Base-by-base conservation (phyloP, 1,140 invertebrate genomes). In the Drosophila kurseongensis region DNA sequence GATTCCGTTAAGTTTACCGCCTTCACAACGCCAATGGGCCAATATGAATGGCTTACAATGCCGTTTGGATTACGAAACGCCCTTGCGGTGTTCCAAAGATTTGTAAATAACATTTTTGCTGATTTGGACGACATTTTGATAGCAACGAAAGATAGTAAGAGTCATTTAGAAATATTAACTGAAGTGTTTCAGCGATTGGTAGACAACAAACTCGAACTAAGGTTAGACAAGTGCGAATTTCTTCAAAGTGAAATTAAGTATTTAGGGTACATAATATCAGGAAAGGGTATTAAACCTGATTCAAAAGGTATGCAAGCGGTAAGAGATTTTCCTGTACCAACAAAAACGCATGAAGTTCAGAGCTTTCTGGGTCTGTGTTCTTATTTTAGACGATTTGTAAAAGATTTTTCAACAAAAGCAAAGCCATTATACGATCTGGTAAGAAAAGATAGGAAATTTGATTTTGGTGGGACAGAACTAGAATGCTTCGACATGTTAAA, bases 71-170 rank as follows among this genome's bases (percentile, higher is more conserved):
- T 61, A 27, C 7, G 32, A 44, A 45, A 58, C 14, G 35, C 7
- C 7, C 52, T n/a, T 6, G 50, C 50, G 13, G 29, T 52, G 9
- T 52, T 52, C 14, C 14, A 52, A 52, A 35, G 51, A 38, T 40
- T 51, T 14, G 27, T 65, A 12, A 47, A 55, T 32, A 57, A 18
- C n/a, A 55, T 61, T 51, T 52, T 61, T 10, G 14, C 5, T 13
- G 56, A 68, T 29, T 36, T 60, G 42, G 52, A 57, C 18, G 62
- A 50, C 18, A 56, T 66, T 27, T 48, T 57, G 23, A 41, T 50
- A 5, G 44, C 44, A n/a, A 58, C 13, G 9, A 40, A 48, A 14
- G 23, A 61, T 61, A 48, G 5, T 23, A n/a, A n/a, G n/a, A n/a
- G 38, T 18, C 62, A 58, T n/a, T 41, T 66, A 23, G 36, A 58